Percentiles rank a stretch among this genome's conserved stretches.
Conservation (phyloP, 2,888 invertebrate genomes). For the Tetheella fluctuosa region DNA sequence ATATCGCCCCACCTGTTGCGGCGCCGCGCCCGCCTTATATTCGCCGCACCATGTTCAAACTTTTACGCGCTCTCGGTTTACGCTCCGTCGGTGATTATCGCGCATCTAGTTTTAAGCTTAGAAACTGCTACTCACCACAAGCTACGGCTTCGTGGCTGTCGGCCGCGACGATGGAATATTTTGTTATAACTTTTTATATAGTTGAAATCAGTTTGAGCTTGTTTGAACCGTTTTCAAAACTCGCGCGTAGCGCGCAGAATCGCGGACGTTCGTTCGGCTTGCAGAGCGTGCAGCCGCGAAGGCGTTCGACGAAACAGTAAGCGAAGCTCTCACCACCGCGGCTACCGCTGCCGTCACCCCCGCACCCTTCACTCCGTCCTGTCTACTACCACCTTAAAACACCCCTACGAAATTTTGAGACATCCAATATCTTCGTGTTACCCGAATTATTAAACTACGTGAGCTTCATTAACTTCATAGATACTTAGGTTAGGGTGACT, state of each 20-base stretch:
- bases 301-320: conserved; percentile 55
- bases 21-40: conserved; percentile 55
- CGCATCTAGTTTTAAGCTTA: conserved; percentile 32
- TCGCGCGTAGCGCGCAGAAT: conserved; percentile 53
- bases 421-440: conserved; percentile 2
- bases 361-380: conserved; percentile 9
- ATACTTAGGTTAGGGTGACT: too few species aligned
- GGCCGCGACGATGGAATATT: conserved; percentile 50
- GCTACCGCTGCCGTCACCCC: conserved; percentile 9
- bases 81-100: conserved; percentile 31
- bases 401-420: conserved; percentile 10
- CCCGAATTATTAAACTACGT: not conserved
- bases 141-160: conserved; percentile 48
- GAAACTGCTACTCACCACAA: conserved; percentile 60
- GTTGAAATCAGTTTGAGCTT: conserved; percentile 69
- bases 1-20: conserved; percentile 75
- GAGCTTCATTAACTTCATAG: not conserved
- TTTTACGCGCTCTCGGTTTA: conserved; percentile 55
- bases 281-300: conserved; percentile 51
- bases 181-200: conserved; percentile 62
- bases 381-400: conserved; percentile 4
- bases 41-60: conserved; percentile 51
- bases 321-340: conserved; percentile 19
- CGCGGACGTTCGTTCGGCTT: conserved; percentile 37
- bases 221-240: conserved; percentile 49